These are phyloP conservation scores for Rhea pennata DNA, from an alignment of 2,113 vertebrate genomes.

Conservation along the genomic window DNA sequence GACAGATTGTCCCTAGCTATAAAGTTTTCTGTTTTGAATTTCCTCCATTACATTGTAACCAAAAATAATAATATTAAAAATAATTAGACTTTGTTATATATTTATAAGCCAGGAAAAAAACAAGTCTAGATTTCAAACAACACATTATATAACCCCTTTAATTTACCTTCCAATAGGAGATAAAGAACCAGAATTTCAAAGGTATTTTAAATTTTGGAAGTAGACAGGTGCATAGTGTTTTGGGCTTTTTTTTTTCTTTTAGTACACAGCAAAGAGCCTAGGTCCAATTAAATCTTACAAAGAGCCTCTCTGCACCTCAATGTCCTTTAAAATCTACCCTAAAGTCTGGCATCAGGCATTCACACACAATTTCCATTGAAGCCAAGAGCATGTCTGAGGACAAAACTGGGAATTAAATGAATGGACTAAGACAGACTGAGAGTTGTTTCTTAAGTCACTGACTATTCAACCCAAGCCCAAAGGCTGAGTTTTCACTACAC, in stretches of 20 bases:
- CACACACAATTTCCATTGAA: background rate
- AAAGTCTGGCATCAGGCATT: background rate
- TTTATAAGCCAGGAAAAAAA: slow-evolving; percentile 13
- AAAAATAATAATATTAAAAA: slow-evolving; percentile 29
- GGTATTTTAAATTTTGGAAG: background rate
- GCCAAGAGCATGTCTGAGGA: background rate
- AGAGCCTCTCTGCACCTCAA: background rate
- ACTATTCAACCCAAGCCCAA: background rate
- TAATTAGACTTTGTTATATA: background rate
- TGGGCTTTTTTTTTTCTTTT: background rate
- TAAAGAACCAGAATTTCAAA: background rate
- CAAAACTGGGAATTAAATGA: fast-evolving
- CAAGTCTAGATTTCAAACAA: background rate
- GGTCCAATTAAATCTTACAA: background rate
- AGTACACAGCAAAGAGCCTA: background rate
- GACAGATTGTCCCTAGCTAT: slow-evolving; percentile 61
- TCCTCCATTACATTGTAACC: background rate
- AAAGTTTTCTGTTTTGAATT: slow-evolving; percentile 58
- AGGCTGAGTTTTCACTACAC: background rate
- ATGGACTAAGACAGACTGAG: background rate
- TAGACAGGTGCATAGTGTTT: background rate
- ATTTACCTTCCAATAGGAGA: background rate
- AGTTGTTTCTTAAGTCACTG: background rate
- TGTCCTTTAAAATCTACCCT: background rate
- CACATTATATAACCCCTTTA: fast-evolving